Evolutionary conservation across 2,797 vertebrate genomes (phyloP).

Genomic region (Cetoscarus ocellatus): DNA sequence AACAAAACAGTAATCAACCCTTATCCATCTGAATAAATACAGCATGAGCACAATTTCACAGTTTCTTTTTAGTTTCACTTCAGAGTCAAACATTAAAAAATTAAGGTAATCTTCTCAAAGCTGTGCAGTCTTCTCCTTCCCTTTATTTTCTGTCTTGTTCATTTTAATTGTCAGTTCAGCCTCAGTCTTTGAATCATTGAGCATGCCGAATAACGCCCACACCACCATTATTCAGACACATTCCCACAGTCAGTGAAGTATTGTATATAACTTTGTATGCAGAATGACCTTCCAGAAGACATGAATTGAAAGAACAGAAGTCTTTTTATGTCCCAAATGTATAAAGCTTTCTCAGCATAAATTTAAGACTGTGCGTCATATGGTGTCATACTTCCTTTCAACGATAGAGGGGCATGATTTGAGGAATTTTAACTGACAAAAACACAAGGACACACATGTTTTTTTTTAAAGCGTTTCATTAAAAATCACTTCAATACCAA

Average conservation of each 20-base stretch:
- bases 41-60: no score
- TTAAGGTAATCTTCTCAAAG: neutral
- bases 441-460: neutral
- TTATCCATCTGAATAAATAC: no score
- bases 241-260: slow-evolving; percentile 23
- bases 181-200: slow-evolving; percentile 34
- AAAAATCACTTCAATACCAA: no score
- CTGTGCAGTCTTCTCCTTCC: neutral
- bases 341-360: slow-evolving; percentile 4
- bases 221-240: slow-evolving; percentile 7
- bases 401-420: slow-evolving; percentile 1
- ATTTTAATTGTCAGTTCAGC: slow-evolving; percentile 19
- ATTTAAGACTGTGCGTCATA: slow-evolving; percentile 47
- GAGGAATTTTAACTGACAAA: slow-evolving; percentile 20
- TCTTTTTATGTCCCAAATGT: slow-evolving; percentile 9
- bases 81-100: no score
- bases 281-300: slow-evolving; percentile 33
- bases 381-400: slow-evolving; percentile 20
- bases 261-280: slow-evolving; percentile 4
- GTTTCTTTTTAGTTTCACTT: no score
- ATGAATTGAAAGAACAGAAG: slow-evolving; percentile 24
- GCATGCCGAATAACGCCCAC: slow-evolving; percentile 22
- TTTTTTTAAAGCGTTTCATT: neutral
- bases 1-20: no score
- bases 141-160: slow-evolving; percentile 3